phyloP scores from a whole-genome alignment of 2,888 invertebrate genomes.

The Drosophila seclusa region DNA sequence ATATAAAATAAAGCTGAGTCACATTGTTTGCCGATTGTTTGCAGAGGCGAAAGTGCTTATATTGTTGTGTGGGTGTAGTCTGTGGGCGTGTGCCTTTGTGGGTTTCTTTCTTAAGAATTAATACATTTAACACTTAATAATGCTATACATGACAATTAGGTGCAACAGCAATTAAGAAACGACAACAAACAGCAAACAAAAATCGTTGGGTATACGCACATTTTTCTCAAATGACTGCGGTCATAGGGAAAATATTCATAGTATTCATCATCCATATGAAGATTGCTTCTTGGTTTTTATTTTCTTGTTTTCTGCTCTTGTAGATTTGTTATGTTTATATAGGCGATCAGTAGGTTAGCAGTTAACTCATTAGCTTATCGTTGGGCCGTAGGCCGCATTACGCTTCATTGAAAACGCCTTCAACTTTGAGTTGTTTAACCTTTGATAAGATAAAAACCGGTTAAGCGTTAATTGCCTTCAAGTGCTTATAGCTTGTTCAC shows the following conservation, averaged over 20 bases:
- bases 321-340: slow-evolving; percentile 6
- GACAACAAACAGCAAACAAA: slow-evolving; percentile 30
- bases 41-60: slow-evolving; percentile 47
- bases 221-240: slow-evolving; percentile 82
- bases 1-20: slow-evolving; percentile 35
- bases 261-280: slow-evolving; percentile 83
- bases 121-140: slow-evolving; percentile 17
- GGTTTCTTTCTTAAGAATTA: slow-evolving; percentile 46
- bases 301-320: slow-evolving; percentile 1
- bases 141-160: slow-evolving; percentile 48
- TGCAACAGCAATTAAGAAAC: slow-evolving; percentile 34
- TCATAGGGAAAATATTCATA: slow-evolving; percentile 83
- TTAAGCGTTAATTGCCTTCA: slow-evolving; percentile 8
- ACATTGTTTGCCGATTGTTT: slow-evolving; percentile 21
- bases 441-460: slow-evolving; percentile 54
- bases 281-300: slow-evolving; percentile 6
- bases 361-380: slow-evolving; percentile 62
- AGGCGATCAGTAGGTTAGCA: slow-evolving; percentile 26
- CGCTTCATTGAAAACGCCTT: slow-evolving; percentile 42
- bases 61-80: slow-evolving; percentile 20
- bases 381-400: slow-evolving; percentile 45
- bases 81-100: slow-evolving; percentile 34
- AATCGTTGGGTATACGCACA: slow-evolving; percentile 75
- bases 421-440: slow-evolving; percentile 17
- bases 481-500: not conserved